Conservation (phyloP, 2,797 vertebrate species). For the Acrocephalus scirpaceus region DNA sequence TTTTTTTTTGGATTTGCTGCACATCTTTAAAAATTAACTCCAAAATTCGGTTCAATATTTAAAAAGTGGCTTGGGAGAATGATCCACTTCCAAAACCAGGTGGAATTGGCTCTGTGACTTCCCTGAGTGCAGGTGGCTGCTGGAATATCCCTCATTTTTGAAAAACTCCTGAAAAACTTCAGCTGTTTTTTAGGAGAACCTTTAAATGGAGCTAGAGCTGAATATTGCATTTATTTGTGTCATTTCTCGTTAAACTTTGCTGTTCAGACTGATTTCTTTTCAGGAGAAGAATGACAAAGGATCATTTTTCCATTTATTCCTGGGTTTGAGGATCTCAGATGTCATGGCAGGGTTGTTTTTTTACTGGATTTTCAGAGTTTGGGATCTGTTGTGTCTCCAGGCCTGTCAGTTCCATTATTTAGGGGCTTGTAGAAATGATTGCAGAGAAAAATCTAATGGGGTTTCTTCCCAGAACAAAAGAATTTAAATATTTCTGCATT, state of each 20-base stretch:
- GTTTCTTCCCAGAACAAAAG: neutral
- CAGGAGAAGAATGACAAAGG: neutral
- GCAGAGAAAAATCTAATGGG: neutral
- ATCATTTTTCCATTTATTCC: neutral
- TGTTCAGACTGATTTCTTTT: neutral
- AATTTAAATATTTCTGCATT: neutral
- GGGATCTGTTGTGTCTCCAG: neutral
- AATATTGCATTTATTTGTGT: neutral
- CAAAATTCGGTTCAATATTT: neutral
- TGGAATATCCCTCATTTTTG: neutral
- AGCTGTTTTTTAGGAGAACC: neutral
- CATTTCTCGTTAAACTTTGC: neutral
- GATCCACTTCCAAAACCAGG: neutral
- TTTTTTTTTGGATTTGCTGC: too few species aligned
- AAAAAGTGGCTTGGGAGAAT: neutral
- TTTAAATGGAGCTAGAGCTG: neutral
- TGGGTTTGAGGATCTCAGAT: neutral
- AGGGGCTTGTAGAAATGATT: neutral
- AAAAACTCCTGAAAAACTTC: neutral
- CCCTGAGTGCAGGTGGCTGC: neutral
- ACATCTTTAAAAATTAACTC: neutral
- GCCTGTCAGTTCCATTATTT: neutral
- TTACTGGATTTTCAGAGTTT: neutral
- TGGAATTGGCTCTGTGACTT: neutral
- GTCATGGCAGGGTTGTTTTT: accelerated